A percentile compares a stretch with the other conserved stretches of the same genome.
Conservation (phyloP, 2,797 vertebrate genomes). For the Pipistrellus pygmaeus region DNA sequence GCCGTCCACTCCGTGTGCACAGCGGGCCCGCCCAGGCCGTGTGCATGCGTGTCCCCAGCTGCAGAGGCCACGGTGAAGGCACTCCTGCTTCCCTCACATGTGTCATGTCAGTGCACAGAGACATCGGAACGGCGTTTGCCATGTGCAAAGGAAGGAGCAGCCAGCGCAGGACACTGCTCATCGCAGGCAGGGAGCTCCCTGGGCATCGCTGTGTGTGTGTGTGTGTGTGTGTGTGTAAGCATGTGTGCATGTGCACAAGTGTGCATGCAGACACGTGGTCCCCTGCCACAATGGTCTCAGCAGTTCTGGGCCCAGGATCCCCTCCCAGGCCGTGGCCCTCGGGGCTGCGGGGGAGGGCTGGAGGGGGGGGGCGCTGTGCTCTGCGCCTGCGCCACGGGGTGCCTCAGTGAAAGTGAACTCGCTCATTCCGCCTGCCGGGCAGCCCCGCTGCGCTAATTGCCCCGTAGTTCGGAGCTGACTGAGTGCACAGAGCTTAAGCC, state of each 20-base stretch:
- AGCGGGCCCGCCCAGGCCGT: fast-evolving
- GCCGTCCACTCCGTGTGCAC: fast-evolving
- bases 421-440: conserved; percentile 89
- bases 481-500: conserved; percentile 90
- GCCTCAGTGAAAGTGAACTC: conserved; percentile 88
- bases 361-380: too few relatives aligned
- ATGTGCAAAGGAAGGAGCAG: not conserved
- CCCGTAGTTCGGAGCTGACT: conserved; percentile 89
- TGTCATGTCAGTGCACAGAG: not conserved
- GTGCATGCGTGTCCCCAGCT: fast-evolving
- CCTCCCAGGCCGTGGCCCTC: not conserved
- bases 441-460: conserved; percentile 89
- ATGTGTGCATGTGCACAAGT: too few relatives aligned
- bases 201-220: not conserved
- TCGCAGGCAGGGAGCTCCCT: not conserved
- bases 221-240: too few relatives aligned
- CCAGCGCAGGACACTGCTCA: not conserved
- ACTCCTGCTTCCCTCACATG: not conserved
- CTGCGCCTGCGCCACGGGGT: conserved; percentile 78
- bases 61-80: fast-evolving
- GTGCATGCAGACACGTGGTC: not conserved
- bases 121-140: not conserved
- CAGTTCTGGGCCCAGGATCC: not conserved
- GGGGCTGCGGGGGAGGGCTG: not conserved
- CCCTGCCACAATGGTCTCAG: fast-evolving